phyloP scores from a whole-genome alignment of 2,888 invertebrate genomes.

The Chaetoderma sp. region DNA sequence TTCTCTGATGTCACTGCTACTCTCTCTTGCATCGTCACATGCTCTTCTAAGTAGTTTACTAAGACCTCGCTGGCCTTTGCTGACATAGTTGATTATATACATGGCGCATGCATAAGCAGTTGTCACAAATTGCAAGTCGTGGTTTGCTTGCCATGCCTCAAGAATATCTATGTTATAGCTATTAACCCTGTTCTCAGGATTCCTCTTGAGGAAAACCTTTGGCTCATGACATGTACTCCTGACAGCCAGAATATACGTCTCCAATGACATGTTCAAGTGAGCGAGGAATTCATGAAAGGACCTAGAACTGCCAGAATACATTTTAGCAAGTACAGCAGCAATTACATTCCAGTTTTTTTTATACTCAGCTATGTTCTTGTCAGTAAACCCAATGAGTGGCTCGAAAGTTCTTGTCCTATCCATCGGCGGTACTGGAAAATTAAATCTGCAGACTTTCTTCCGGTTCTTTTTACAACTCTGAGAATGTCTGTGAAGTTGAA shows the following conservation, averaged over 20 bases:
- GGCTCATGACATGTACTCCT: constrained; percentile 8
- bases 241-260: constrained; percentile 19
- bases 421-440: too few species aligned
- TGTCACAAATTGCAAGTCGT: constrained; percentile 25
- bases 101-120: constrained; percentile 23
- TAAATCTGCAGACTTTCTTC: too few species aligned
- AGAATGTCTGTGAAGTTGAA: too few species aligned
- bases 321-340: neutral
- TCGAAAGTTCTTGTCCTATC: too few species aligned
- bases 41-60: constrained; percentile 12
- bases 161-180: constrained; percentile 15
- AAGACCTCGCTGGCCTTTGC: constrained; percentile 26
- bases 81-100: constrained; percentile 23
- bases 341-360: too few species aligned
- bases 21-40: too few species aligned
- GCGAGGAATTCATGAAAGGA: constrained; percentile 20
- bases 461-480: too few species aligned
- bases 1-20: too few species aligned
- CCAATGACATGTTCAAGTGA: constrained; percentile 6
- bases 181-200: constrained; percentile 22
- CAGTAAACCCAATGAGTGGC: too few species aligned
- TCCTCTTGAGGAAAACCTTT: constrained; percentile 18
- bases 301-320: neutral
- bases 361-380: too few species aligned
- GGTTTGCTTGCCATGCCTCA: constrained; percentile 17